Evolutionary conservation across 2,113 vertebrate species (phyloP).

Genomic region (Muntiacus muntjak): DNA sequence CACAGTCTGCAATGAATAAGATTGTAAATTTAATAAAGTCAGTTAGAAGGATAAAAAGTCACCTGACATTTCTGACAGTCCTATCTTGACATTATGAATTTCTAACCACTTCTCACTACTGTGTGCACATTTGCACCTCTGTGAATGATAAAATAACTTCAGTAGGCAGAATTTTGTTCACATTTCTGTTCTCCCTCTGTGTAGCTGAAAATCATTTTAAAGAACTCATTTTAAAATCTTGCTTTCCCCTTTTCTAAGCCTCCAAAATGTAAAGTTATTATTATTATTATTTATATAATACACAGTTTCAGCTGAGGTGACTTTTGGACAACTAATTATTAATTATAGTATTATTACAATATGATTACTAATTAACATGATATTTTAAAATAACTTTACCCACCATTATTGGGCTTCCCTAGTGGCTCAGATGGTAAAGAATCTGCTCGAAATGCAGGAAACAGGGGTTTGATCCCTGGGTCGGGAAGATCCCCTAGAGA

Average conservation of each 20-base stretch:
- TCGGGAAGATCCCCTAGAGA: neutral
- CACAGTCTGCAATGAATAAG: neutral
- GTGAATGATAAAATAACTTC: neutral
- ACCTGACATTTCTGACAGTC: neutral
- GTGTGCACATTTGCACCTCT: neutral
- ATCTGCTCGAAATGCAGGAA: neutral
- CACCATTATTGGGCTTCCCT: neutral
- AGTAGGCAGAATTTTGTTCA: neutral
- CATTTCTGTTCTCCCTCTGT: neutral
- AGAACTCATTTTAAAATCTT: neutral
- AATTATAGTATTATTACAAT: neutral
- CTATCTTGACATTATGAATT: neutral
- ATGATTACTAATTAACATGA: neutral
- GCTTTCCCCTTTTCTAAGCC: neutral
- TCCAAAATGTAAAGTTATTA: neutral
- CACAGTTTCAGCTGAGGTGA: neutral
- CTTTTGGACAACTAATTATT: neutral
- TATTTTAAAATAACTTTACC: neutral
- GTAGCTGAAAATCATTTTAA: neutral
- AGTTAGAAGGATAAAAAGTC: neutral
- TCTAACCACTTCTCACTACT: neutral
- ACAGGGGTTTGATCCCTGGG: neutral
- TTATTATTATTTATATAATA: neutral
- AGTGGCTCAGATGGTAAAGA: neutral
- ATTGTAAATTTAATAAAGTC: neutral